These are phyloP conservation scores for Acanthosepion pharaonis DNA, from an alignment of 2,888 invertebrate species.

Conservation along the genomic window DNA sequence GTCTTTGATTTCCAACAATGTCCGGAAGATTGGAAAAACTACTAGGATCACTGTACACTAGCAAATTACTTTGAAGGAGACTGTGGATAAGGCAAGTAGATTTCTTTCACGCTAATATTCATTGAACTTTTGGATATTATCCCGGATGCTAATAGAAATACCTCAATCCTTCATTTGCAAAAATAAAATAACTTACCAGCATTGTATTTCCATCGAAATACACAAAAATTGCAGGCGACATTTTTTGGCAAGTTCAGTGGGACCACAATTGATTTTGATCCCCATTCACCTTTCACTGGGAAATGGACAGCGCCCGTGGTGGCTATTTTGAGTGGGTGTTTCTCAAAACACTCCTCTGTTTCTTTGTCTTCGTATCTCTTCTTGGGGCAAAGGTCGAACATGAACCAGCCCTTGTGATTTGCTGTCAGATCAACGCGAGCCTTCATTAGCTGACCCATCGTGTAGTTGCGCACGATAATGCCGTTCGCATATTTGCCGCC, in stretches of 20 bases:
- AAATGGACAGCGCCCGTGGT: background rate
- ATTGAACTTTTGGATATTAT: no score
- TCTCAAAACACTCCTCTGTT: slow-evolving; percentile 49
- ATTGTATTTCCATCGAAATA: slow-evolving; percentile 45
- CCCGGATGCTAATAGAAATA: no score
- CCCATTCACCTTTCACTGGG: background rate
- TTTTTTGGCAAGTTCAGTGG: background rate
- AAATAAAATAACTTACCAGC: slow-evolving; percentile 33
- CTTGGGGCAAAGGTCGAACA: slow-evolving; percentile 68
- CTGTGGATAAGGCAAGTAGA: no score
- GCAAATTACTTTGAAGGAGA: no score
- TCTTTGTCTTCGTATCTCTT: slow-evolving; percentile 51
- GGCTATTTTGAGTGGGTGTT: slow-evolving; percentile 45
- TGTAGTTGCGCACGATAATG: slow-evolving; percentile 69
- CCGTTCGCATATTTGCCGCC: slow-evolving; percentile 72
- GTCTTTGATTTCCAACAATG: no score
- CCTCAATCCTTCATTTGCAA: background rate
- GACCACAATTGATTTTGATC: background rate
- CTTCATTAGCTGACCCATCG: slow-evolving; percentile 67
- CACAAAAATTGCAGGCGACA: background rate
- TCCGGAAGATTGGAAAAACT: no score
- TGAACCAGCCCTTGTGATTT: slow-evolving; percentile 72
- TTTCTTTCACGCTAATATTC: no score
- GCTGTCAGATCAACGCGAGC: slow-evolving; percentile 71
- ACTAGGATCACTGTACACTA: no score